A percentile compares a stretch with the other conserved stretches of the same genome.
These are phyloP conservation scores for Sialia sialis DNA, from an alignment of 2,113 vertebrate species.

Conservation along the genomic window DNA sequence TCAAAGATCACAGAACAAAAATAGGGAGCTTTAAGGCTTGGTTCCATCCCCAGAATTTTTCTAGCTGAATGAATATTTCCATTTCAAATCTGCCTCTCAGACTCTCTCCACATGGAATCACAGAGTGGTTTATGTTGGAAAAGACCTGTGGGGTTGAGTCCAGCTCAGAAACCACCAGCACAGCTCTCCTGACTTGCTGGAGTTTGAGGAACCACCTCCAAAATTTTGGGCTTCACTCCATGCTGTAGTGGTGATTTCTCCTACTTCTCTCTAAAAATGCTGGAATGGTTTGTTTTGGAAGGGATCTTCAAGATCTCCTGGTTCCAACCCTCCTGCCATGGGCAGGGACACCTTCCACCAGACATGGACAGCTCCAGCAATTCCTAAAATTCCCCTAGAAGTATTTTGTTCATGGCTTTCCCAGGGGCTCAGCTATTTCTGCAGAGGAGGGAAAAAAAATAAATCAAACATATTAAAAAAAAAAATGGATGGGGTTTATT, in stretches of 20 bases:
- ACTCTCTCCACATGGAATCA: fast-evolving
- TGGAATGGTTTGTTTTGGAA: background rate
- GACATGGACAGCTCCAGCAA: background rate
- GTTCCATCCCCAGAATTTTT: fast-evolving
- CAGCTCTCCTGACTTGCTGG: background rate
- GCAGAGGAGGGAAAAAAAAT: background rate
- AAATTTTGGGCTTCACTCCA: fast-evolving
- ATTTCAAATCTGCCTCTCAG: background rate
- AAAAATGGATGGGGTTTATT: fast-evolving
- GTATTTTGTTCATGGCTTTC: background rate
- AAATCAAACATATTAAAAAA: no score
- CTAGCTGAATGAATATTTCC: background rate
- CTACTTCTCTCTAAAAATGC: background rate
- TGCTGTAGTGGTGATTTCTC: background rate
- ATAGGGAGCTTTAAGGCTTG: background rate
- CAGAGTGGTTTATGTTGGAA: background rate
- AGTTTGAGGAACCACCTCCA: background rate
- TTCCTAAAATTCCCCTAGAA: background rate
- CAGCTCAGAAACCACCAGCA: background rate
- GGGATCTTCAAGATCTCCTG: background rate
- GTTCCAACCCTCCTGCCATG: background rate
- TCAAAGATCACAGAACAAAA: fast-evolving
- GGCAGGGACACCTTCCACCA: background rate
- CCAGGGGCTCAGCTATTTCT: background rate
- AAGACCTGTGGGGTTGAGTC: background rate